Evolutionary conservation across 2,113 vertebrate genomes (phyloP).

Genomic region (Pelmatolapia mariae): DNA sequence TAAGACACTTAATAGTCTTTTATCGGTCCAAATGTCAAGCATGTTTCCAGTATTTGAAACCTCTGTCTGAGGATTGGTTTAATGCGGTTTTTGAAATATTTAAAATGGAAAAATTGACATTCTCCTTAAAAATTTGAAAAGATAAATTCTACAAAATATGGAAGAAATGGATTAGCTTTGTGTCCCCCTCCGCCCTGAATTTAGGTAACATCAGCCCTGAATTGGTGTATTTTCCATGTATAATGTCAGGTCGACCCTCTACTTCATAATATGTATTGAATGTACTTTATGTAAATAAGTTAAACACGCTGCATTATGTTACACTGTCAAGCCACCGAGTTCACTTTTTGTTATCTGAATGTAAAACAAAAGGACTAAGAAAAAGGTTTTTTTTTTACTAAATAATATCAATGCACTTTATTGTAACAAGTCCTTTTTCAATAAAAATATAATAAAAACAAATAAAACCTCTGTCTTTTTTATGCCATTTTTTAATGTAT

Average conservation of each 20-base stretch:
- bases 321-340: background rate
- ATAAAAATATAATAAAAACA: background rate
- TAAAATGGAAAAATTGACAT: background rate
- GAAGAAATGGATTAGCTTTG: rapidly evolving
- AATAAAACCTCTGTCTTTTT: background rate
- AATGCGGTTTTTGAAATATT: background rate
- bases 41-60: background rate
- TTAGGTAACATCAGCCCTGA: background rate
- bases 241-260: too few relatives aligned
- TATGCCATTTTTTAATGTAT: background rate
- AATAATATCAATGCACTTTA: background rate
- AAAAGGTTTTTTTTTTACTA: background rate
- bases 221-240: background rate
- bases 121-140: background rate
- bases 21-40: rapidly evolving
- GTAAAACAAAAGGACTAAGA: background rate
- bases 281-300: background rate
- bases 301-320: background rate
- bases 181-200: background rate
- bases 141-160: background rate
- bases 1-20: background rate
- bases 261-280: background rate
- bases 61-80: background rate
- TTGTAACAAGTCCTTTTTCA: background rate
- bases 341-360: background rate